These are phyloP conservation scores for Gymnobelideus leadbeateri DNA, from an alignment of 2,113 vertebrate species.

Conservation along the genomic window DNA sequence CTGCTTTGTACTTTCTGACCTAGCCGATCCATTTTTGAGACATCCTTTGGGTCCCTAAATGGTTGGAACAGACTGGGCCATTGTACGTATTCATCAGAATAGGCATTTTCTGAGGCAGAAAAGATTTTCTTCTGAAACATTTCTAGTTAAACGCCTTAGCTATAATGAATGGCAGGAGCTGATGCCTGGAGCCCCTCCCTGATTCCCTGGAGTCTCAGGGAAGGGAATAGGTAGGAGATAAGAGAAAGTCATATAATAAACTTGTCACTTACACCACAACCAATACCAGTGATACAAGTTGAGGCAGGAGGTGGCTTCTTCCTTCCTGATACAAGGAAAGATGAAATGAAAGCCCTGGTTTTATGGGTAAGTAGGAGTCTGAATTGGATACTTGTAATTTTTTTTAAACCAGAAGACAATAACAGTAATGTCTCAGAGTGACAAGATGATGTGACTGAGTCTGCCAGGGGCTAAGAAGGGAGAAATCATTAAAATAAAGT, in stretches of 20 bases:
- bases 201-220: background rate
- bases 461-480: background rate
- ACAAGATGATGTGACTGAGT: background rate
- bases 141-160: background rate
- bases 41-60: background rate
- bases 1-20: background rate
- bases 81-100: background rate
- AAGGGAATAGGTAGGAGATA: background rate
- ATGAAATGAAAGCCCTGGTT: background rate
- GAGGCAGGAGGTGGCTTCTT: background rate
- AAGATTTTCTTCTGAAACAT: background rate
- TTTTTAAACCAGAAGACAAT: background rate
- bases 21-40: background rate
- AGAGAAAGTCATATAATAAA: background rate
- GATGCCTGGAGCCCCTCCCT: background rate
- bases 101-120: background rate
- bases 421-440: background rate
- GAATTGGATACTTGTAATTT: background rate
- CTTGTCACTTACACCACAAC: background rate
- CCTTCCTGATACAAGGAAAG: background rate
- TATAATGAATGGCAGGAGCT: background rate
- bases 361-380: background rate
- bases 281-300: background rate
- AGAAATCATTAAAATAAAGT: background rate
- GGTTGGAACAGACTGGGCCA: background rate